Evolutionary conservation across 2,797 vertebrate genomes (phyloP).

Genomic region (Gallinago stenura): DNA sequence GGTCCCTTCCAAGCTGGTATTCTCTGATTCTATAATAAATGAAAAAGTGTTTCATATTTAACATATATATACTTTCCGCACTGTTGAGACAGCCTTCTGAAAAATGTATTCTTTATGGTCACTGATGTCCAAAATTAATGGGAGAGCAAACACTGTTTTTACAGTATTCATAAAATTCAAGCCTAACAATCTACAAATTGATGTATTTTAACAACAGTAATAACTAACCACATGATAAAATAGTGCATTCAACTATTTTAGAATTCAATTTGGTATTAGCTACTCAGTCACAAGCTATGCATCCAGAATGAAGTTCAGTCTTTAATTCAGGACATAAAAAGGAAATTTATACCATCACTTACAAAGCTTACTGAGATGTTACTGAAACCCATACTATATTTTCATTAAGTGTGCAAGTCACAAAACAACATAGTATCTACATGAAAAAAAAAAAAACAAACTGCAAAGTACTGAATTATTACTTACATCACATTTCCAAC

Average conservation of each 20-base stretch:
- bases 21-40: neutral
- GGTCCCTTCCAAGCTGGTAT: neutral
- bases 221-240: neutral
- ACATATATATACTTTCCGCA: neutral
- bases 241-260: neutral
- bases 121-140: neutral
- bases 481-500: constrained; percentile 97
- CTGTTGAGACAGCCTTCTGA: neutral
- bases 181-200: neutral
- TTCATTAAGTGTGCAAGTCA: neutral
- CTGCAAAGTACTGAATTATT: neutral
- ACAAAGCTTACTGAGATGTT: neutral
- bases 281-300: neutral
- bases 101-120: neutral
- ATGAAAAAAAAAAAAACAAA: neutral
- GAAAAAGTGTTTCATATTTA: neutral
- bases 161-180: neutral
- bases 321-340: neutral
- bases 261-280: neutral
- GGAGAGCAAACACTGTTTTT: neutral
- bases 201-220: neutral
- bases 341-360: neutral
- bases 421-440: neutral
- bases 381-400: neutral
- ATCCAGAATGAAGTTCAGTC: neutral